phyloP scores from a whole-genome alignment of 1,140 invertebrate species.

The Homalodisca vitripennis region DNA sequence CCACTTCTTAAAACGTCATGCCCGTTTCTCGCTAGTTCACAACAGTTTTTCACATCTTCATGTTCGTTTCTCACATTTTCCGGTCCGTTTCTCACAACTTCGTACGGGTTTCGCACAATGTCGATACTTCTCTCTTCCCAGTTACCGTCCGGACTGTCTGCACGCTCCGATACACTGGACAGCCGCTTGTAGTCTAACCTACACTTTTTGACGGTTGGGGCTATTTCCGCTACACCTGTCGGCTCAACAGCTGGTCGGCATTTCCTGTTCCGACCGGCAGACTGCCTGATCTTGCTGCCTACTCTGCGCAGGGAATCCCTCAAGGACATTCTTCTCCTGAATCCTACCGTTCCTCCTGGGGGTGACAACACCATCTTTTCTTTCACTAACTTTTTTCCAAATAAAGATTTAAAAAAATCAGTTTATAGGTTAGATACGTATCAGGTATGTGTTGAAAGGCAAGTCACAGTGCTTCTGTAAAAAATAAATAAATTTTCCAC shows the following conservation, averaged over 20 bases:
- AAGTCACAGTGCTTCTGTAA: no score
- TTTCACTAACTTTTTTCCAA: no score
- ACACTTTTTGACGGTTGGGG: conserved; percentile 12
- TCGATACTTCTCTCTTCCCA: neutral
- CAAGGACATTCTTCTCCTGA: conserved; percentile 44
- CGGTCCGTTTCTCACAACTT: neutral
- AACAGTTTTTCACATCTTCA: neutral
- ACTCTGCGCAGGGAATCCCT: conserved; percentile 68
- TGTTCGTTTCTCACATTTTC: neutral
- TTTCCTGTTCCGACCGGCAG: conserved; percentile 39
- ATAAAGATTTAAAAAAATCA: no score
- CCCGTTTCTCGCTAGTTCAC: neutral
- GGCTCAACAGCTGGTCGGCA: conserved; percentile 14
- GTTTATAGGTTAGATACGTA: no score
- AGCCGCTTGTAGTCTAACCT: conserved; percentile 11
- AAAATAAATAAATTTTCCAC: no score
- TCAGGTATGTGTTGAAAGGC: no score
- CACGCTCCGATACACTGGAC: neutral
- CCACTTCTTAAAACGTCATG: conserved; percentile 2
- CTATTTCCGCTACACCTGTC: neutral
- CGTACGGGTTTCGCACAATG: neutral
- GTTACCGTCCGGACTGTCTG: neutral
- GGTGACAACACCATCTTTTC: conserved; percentile 6
- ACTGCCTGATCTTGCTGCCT: conserved; percentile 41
- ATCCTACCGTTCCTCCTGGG: neutral